Evolutionary conservation across 2,888 invertebrate species (phyloP).

Genomic region (Drosophila antonietae): DNA sequence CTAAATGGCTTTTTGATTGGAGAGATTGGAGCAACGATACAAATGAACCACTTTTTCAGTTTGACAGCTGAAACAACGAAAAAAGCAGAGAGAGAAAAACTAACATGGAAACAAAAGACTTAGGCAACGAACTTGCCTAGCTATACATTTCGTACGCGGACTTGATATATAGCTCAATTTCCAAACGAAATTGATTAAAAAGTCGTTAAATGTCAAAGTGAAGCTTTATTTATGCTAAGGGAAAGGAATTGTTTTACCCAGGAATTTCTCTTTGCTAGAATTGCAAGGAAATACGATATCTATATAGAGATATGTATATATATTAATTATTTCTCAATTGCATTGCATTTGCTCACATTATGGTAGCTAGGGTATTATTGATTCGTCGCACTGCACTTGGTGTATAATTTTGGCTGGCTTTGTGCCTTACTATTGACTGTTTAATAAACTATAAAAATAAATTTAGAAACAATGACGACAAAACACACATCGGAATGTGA

Average conservation of each 20-base stretch:
- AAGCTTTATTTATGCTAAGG: not conserved
- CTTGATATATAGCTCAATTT: conserved; percentile 11
- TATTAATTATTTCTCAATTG: not conserved
- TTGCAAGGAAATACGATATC: not conserved
- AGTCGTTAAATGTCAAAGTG: not conserved
- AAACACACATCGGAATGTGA: conserved; percentile 76
- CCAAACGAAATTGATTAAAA: not conserved
- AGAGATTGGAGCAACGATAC: conserved; percentile 69
- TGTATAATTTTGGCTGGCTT: conserved; percentile 32
- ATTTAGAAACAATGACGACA: conserved; percentile 78
- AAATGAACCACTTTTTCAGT: conserved; percentile 77
- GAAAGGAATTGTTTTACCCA: not conserved
- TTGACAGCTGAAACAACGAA: conserved; percentile 56
- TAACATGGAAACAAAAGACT: conserved; percentile 62
- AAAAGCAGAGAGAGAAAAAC: conserved; percentile 13
- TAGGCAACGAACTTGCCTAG: conserved; percentile 66
- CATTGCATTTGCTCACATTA: not conserved
- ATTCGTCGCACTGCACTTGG: conserved; percentile 12
- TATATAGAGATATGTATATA: not conserved
- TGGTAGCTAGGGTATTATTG: conserved; percentile 19
- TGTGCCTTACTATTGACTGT: conserved; percentile 58
- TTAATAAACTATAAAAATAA: conserved; percentile 81
- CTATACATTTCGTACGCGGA: conserved; percentile 9
- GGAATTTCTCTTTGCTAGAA: not conserved
- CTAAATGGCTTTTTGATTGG: conserved; percentile 81